phyloP scores from a whole-genome alignment of 64 coral and sea anemone species.

The Orbicella faveolata region DNA sequence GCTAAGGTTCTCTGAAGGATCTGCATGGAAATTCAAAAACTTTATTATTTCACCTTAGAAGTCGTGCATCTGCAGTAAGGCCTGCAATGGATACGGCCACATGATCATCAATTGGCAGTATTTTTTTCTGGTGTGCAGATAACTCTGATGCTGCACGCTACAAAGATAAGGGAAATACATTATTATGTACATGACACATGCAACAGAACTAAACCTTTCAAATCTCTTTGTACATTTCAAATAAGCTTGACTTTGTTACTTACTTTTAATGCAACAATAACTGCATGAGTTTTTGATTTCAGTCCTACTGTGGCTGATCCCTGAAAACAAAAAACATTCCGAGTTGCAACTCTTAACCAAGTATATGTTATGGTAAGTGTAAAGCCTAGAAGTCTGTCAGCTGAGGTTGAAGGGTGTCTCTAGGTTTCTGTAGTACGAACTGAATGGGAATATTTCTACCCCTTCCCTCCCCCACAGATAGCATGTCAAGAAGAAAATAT shows the following conservation, averaged over 20 bases:
- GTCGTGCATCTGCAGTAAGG: slow-evolving; percentile 93
- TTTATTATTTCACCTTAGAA: slow-evolving; percentile 60
- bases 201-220: background rate
- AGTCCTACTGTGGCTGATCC: slow-evolving; percentile 96
- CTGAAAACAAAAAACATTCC: slow-evolving; percentile 45
- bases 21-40: no score
- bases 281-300: slow-evolving; percentile 94
- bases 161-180: background rate
- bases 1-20: background rate
- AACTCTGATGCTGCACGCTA: slow-evolving; percentile 97
- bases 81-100: slow-evolving; percentile 95
- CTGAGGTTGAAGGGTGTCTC: no score
- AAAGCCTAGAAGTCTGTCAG: no score
- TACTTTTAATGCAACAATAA: slow-evolving; percentile 95
- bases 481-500: no score
- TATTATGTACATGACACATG: no score
- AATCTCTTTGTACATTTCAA: background rate
- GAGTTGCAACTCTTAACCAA: no score
- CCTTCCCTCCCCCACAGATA: no score
- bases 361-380: no score
- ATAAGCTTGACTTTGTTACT: background rate
- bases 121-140: slow-evolving; percentile 98
- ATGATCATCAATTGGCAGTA: slow-evolving; percentile 93
- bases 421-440: no score
- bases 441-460: no score